Evolutionary conservation across 2,888 invertebrate genomes (phyloP).

Genomic region (Sepiola atlantica): DNA sequence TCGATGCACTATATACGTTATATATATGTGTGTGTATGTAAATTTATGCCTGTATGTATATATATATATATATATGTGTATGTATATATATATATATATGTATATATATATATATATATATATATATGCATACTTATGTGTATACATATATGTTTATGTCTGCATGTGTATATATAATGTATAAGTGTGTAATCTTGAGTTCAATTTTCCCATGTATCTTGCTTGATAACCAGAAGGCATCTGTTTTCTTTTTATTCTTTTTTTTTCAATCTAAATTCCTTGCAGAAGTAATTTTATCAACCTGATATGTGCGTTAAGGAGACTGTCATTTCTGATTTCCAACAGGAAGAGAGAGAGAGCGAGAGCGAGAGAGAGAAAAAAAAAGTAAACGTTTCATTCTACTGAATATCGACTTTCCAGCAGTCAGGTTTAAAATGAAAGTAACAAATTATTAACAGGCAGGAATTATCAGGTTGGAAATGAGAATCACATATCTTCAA

Average conservation of each 20-base stretch:
- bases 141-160: no score
- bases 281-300: conserved; percentile 32
- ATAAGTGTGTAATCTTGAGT: not conserved
- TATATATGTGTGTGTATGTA: no score
- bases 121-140: no score
- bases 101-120: no score
- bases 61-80: no score
- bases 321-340: not conserved
- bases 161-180: no score
- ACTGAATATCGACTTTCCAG: not conserved
- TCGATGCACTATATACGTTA: no score
- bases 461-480: not conserved
- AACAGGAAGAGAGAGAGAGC: not conserved
- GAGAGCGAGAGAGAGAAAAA: not conserved
- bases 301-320: not conserved
- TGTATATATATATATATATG: no score
- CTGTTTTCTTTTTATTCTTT: not conserved
- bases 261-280: conserved; percentile 11
- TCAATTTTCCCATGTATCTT: not conserved
- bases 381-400: not conserved
- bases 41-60: no score
- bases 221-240: not conserved
- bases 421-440: not conserved
- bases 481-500: not conserved
- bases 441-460: not conserved